Conservation (phyloP, 2,797 vertebrate genomes). For the Australoheros facetus region DNA sequence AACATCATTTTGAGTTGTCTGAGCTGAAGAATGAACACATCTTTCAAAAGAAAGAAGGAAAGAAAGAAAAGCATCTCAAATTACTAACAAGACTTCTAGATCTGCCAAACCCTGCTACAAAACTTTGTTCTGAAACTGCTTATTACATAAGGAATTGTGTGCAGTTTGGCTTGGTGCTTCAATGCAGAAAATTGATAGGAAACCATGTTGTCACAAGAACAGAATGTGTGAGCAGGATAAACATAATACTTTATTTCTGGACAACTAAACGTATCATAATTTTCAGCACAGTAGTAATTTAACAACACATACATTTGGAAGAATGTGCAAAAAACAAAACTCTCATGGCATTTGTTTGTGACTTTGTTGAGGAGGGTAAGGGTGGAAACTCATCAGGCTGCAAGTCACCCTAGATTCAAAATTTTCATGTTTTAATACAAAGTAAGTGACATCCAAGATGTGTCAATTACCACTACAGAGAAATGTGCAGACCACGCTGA, state of each 20-base stretch:
- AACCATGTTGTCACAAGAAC: background rate
- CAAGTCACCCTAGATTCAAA: background rate
- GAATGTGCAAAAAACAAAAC: background rate
- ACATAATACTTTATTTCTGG: background rate
- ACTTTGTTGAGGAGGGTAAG: background rate
- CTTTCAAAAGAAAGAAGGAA: background rate
- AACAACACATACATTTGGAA: background rate
- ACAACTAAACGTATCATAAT: background rate
- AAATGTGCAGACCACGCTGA: too few species aligned
- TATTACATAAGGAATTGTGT: background rate
- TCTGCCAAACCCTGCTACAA: conserved; percentile 1
- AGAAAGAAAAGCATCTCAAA: background rate
- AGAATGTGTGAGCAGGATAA: background rate
- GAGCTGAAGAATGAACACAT: conserved; percentile 6
- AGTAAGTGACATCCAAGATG: background rate
- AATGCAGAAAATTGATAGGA: background rate
- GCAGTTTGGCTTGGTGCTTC: background rate
- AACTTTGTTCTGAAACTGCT: conserved; percentile 3
- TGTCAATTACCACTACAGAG: too few species aligned
- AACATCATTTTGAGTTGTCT: conserved; percentile 3
- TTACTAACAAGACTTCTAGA: background rate
- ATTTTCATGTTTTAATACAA: background rate
- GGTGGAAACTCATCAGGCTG: background rate
- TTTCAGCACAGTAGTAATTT: background rate
- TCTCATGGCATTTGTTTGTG: background rate